A percentile compares a stretch with the other conserved stretches of the same genome.
Conservation (phyloP, 2,113 vertebrate genomes). For the Callaeas wilsoni region DNA sequence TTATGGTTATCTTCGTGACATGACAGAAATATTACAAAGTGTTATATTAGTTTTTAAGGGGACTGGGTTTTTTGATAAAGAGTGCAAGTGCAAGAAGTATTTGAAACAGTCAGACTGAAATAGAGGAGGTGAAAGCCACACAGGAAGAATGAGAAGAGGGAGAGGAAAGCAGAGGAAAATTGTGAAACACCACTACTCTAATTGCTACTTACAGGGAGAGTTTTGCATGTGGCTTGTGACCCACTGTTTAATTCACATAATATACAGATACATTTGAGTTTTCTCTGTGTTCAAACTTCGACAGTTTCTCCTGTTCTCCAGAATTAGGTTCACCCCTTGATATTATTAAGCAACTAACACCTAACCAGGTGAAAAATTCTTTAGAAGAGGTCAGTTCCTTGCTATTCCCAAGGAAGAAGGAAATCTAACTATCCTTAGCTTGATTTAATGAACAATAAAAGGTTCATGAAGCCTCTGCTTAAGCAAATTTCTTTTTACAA, state of each 20-base stretch:
- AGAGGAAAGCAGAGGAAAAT: conserved; percentile 4
- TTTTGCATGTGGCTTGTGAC: background rate
- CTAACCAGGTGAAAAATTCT: background rate
- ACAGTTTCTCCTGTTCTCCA: background rate
- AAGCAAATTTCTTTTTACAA: background rate
- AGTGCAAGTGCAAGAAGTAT: background rate
- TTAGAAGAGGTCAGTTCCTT: background rate
- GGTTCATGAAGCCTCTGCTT: background rate
- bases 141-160: background rate
- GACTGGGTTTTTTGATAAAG: background rate
- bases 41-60: background rate
- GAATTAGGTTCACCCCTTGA: background rate
- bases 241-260: background rate
- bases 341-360: background rate
- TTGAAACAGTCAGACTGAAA: background rate
- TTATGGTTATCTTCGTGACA: background rate
- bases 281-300: background rate
- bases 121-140: background rate
- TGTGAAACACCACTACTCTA: background rate
- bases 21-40: background rate
- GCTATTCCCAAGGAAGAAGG: background rate
- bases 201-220: background rate
- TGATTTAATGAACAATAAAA: background rate
- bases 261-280: background rate
- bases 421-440: background rate